phyloP scores from a whole-genome alignment of 2,888 invertebrate genomes.

The Neocrepidodera transversa region DNA sequence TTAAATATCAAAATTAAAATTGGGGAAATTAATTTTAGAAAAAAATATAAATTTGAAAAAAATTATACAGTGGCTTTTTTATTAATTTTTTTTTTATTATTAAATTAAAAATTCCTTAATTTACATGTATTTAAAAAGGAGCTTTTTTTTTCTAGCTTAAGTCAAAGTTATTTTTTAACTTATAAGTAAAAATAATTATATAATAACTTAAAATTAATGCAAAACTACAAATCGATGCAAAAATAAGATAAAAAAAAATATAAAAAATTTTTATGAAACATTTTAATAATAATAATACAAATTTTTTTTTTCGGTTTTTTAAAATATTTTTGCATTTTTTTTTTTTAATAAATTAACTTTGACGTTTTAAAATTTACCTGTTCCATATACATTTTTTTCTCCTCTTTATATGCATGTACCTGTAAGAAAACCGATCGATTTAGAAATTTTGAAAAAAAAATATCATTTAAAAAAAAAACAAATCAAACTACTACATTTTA shows the following conservation, averaged over 20 bases:
- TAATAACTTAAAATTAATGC: background rate
- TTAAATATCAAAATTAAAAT: too few relatives aligned
- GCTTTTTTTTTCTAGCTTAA: background rate
- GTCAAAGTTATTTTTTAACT: background rate
- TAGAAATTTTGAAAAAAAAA: slow-evolving; percentile 6
- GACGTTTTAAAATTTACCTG: slow-evolving; percentile 23
- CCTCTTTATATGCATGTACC: slow-evolving; percentile 29
- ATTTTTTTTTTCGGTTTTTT: background rate
- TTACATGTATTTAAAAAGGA: slow-evolving; percentile 16
- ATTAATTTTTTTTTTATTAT: too few relatives aligned
- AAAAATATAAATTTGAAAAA: too few relatives aligned
- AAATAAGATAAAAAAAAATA: background rate
- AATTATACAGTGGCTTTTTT: too few relatives aligned
- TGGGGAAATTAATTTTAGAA: too few relatives aligned
- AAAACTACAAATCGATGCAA: background rate
- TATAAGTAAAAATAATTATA: slow-evolving; percentile 1
- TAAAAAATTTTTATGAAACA: slow-evolving; percentile 2
- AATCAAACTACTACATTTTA: background rate
- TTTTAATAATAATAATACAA: slow-evolving; percentile 2
- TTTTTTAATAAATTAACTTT: slow-evolving; percentile 13
- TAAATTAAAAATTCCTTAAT: too few relatives aligned
- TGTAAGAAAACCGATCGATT: slow-evolving; percentile 21
- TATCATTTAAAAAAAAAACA: background rate
- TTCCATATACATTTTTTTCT: slow-evolving; percentile 28
- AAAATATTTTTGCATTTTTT: slow-evolving; percentile 9